Evolutionary conservation across 2,113 vertebrate genomes (phyloP), one percentile per base, ranked within the genome.

Genomic region (Hippopotamus amphibius): DNA sequence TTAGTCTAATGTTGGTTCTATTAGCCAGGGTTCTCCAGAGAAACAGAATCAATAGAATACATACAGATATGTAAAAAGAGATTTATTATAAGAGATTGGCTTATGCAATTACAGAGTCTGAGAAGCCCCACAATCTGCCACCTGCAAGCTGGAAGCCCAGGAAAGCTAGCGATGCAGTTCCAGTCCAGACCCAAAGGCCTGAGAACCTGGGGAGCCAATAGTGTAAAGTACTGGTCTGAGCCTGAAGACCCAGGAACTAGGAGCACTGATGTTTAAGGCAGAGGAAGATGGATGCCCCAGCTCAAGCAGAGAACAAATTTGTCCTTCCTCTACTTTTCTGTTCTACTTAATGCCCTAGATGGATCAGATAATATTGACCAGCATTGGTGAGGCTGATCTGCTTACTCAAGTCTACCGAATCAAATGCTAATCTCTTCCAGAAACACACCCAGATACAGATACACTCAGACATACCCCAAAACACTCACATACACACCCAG

Each of bases 1-100:
- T 53, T 77, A 90, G 90, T 97, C 48, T 5, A 30, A 50, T 55
- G 41, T 95, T 88, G 43, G 26, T 87, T 53, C 16, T 88, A 59
- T 37, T 48, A 79, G n/a, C 33, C 59, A 91, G 71, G 15, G 8
- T 43, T 80, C 72, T 91, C 72, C 63, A 87, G 88, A 69, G 72
- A 91, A 91, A 53, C 26, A 63, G 21, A 86, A 72, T 37, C 16
- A 37, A 68, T 48, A 57, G 71, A 17, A 84, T 9, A 77, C 30
- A 24, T 24, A 9, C 21, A 88, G 14, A 81, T 53, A 72, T 33
- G 84, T 68, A 48, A 14, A 43, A 69, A 77, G 50, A 53, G 21
- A 46, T 50, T 85, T 85, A 26, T 79, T 71, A 16, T 53, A n/a
- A 95, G 21, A 37, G 21, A 1, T 46, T 87, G n/a, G 43, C 26